Base-by-base conservation (phyloP, 2,888 invertebrate species). In the Drosophila glabriapex region DNA sequence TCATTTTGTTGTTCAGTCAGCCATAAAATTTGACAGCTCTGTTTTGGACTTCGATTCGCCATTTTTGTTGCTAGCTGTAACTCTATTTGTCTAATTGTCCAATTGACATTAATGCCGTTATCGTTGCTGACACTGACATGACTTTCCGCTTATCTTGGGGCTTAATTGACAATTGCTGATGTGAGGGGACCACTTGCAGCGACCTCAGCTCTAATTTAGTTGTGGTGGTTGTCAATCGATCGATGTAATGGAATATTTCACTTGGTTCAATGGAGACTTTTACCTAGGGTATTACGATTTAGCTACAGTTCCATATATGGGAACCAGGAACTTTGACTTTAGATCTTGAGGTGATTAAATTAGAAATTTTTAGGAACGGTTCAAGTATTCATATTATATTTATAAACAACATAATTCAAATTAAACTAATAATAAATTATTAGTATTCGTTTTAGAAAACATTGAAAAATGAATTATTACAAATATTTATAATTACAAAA, bases 131-230 rank as follows among this genome's bases (percentile, higher is more conserved):
- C n/a, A 49, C 37, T 60, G 56, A 68, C 85, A 86, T 89, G 85
- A 80, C 89, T 78, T 78, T 86, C 60, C 62, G 52, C 62, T 77
- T 77, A 76, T 74, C 61, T 62, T 16, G 49, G 19, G 73, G 73
- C 78, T 86, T 82, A 77, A 76, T 68, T 59, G 50, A 41, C 63
- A 60, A 52, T 49, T 25, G 41, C 31, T 37, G 46, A 54, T 61
- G 50, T 12, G 33, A 46, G 19, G 25, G 25, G 29, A 37, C 50
- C 60, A 74, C 60, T 68, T 68, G n/a, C 19, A 9, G 56, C 39
- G 56, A 29, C 28, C 39, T n/a, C 6, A 7, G n/a, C 22, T 61
- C 29, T 29, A 29, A 28, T 10, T 50, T 3, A 35, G 37, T 10
- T 29, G 56, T 29, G 43, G 35, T 29, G 58, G 69, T 54, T 66